Conservation (phyloP, 1,140 invertebrate genomes). For the Drosophila nebulosa region DNA sequence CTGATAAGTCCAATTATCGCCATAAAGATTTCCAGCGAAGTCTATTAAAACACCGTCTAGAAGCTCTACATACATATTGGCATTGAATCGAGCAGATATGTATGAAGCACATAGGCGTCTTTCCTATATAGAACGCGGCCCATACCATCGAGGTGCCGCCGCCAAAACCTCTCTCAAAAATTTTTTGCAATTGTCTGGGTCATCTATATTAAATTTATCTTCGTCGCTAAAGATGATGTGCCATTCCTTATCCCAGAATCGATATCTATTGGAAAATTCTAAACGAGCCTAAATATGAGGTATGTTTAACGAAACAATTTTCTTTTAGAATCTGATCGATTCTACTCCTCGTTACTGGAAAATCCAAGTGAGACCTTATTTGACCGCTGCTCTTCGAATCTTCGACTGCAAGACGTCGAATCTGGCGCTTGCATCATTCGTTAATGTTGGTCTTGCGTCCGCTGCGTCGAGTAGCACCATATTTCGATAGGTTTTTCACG, state of each 20-base stretch:
- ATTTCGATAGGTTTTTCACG: background rate
- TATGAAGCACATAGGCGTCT: slow-evolving; percentile 5
- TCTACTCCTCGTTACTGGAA: background rate
- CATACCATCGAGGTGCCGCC: slow-evolving; percentile 5
- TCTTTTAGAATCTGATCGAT: background rate
- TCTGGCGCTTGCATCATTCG: slow-evolving; percentile 4
- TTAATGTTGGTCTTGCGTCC: slow-evolving; percentile 1
- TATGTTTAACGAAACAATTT: no score
- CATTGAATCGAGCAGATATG: background rate
- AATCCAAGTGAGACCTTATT: no score
- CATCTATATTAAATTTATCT: no score
- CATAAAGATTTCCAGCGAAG: background rate
- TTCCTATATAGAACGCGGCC: slow-evolving; percentile 1
- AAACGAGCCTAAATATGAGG: no score
- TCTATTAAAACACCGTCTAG: background rate
- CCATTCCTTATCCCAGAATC: background rate
- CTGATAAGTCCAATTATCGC: background rate
- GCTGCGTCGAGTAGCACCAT: slow-evolving; percentile 3
- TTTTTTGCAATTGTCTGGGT: no score
- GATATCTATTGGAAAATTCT: background rate
- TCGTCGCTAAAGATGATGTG: no score
- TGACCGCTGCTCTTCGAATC: no score
- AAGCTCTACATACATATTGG: background rate
- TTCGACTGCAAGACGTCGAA: background rate
- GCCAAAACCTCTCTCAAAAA: slow-evolving; percentile 1